Conservation (phyloP, 2,888 invertebrate species). For the Parasteatoda lunata region DNA sequence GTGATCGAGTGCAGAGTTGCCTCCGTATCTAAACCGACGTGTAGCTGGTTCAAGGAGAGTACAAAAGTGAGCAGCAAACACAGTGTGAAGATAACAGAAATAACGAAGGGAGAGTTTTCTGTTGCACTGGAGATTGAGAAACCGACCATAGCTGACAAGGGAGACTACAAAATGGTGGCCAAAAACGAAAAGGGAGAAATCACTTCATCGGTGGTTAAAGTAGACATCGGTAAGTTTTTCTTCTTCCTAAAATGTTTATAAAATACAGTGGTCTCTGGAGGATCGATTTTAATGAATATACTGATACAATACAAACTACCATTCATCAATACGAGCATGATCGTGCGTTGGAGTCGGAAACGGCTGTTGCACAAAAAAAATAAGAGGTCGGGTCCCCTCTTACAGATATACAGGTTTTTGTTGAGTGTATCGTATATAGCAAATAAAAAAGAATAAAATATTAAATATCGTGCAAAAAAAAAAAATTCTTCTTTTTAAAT, state of each 20-base stretch:
- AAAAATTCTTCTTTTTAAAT: too few relatives aligned
- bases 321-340: too few relatives aligned
- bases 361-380: too few relatives aligned
- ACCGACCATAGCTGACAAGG: conserved; percentile 86
- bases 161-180: conserved; percentile 90
- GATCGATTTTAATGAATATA: too few relatives aligned
- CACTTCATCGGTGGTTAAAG: conserved; percentile 89
- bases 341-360: too few relatives aligned
- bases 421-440: too few relatives aligned
- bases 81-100: conserved; percentile 84
- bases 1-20: conserved; percentile 94
- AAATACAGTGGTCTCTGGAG: too few relatives aligned
- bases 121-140: conserved; percentile 92
- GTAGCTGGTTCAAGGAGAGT: conserved; percentile 93
- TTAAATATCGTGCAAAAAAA: too few relatives aligned
- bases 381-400: too few relatives aligned
- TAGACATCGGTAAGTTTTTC: conserved; percentile 80
- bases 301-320: too few relatives aligned
- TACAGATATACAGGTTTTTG: too few relatives aligned
- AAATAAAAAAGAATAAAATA: too few relatives aligned
- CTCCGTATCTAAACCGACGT: conserved; percentile 93
- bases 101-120: conserved; percentile 87
- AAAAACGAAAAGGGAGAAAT: conserved; percentile 96
- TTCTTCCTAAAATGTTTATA: neutral
- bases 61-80: conserved; percentile 85